Evolutionary conservation across 2,888 invertebrate genomes (phyloP).

Genomic region (Amphipoea lucens): DNA sequence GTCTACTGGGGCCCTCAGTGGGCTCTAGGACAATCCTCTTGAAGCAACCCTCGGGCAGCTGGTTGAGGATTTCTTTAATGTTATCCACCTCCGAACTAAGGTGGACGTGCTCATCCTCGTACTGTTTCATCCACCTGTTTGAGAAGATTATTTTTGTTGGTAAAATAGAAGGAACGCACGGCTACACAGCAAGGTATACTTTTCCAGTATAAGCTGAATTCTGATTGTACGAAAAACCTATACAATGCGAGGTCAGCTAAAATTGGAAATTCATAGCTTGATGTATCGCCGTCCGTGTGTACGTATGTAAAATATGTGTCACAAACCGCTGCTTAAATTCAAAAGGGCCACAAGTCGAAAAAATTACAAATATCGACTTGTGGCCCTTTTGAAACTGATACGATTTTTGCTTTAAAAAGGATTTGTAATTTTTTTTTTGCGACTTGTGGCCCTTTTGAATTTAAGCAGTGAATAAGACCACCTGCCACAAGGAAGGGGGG

Average conservation of each 20-base stretch:
- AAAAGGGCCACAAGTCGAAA: too few relatives aligned
- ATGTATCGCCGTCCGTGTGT: neutral
- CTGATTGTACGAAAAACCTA: neutral
- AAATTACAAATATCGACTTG: too few relatives aligned
- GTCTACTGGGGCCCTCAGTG: conserved; percentile 82
- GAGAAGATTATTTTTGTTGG: neutral
- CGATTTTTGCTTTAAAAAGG: too few relatives aligned
- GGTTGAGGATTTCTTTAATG: conserved; percentile 94
- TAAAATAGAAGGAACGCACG: neutral
- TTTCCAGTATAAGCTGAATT: neutral
- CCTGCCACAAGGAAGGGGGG: neutral
- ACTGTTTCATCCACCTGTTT: conserved; percentile 94
- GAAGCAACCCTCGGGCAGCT: conserved; percentile 95
- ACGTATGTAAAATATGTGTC: neutral
- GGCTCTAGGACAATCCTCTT: conserved; percentile 94
- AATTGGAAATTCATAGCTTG: neutral
- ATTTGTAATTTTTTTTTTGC: too few relatives aligned
- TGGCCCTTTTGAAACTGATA: too few relatives aligned
- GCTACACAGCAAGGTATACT: neutral
- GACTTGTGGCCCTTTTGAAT: too few relatives aligned
- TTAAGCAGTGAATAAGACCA: too few relatives aligned
- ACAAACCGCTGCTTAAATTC: too few relatives aligned
- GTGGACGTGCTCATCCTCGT: conserved; percentile 93
- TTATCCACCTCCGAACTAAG: conserved; percentile 95
- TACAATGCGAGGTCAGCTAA: neutral